Percentiles rank a stretch among this genome's conserved stretches.
phyloP scores from a whole-genome alignment of 2,888 invertebrate species.

The Orthonychiurus folsomi region DNA sequence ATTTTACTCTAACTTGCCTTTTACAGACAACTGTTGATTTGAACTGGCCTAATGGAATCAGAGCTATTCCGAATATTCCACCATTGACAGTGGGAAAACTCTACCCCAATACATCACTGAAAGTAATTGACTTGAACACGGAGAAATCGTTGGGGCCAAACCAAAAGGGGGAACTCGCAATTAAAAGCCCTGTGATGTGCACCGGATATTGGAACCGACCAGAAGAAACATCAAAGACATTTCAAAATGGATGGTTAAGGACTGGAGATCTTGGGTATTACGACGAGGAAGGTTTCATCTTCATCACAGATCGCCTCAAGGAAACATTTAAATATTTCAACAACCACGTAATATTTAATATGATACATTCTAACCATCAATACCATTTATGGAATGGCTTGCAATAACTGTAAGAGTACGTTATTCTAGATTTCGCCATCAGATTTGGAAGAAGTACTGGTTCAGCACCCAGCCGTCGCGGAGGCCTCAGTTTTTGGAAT shows the following conservation, averaged over 20 bases:
- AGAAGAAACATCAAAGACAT: conserved; percentile 28
- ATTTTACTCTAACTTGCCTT: too few relatives aligned
- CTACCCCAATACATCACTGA: conserved; percentile 29
- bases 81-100: conserved; percentile 28
- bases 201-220: conserved; percentile 31
- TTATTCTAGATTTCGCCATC: conserved; percentile 39
- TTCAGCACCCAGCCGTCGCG: conserved; percentile 30
- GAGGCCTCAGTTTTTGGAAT: conserved; percentile 36
- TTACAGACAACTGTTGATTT: conserved; percentile 39
- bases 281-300: conserved; percentile 33
- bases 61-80: conserved; percentile 21
- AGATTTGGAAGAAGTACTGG: conserved; percentile 31
- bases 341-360: conserved; percentile 29
- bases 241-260: conserved; percentile 30
- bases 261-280: conserved; percentile 38
- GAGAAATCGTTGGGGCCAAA: conserved; percentile 29
- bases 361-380: not conserved
- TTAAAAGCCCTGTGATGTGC: conserved; percentile 30
- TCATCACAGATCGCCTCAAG: conserved; percentile 33
- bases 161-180: conserved; percentile 29
- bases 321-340: conserved; percentile 37
- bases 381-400: not conserved
- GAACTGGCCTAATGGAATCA: conserved; percentile 11
- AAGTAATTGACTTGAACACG: conserved; percentile 30
- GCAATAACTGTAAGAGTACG: not conserved